Evolutionary conservation across 1,140 invertebrate species (phyloP).

Genomic region (Leptopilina boulardi): DNA sequence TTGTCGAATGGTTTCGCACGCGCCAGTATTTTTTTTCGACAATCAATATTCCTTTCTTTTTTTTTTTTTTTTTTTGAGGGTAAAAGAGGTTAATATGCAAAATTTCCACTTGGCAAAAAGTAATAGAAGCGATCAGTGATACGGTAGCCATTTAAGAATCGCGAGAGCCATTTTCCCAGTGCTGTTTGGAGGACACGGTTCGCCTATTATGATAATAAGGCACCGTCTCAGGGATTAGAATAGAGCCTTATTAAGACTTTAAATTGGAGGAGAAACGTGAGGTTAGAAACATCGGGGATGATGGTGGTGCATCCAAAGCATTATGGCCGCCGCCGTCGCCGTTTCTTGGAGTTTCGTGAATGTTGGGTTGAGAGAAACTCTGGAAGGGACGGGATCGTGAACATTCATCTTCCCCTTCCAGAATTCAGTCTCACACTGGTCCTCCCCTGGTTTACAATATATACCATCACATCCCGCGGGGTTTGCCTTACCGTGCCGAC

Average conservation of each 20-base stretch:
- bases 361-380: conserved; percentile 68
- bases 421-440: conserved; percentile 39
- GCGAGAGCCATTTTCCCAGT: conserved; percentile 35
- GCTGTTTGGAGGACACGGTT: conserved; percentile 48
- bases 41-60: conserved; percentile 3
- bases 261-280: conserved; percentile 66
- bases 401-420: conserved; percentile 74
- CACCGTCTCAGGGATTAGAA: conserved; percentile 67
- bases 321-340: conserved; percentile 74
- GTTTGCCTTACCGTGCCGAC: conserved; percentile 56
- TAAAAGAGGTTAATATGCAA: conserved; percentile 18
- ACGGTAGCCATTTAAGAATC: conserved; percentile 36
- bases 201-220: conserved; percentile 67
- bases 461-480: conserved; percentile 61
- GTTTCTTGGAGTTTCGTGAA: conserved; percentile 70
- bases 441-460: conserved; percentile 60
- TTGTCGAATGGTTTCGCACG: conserved; percentile 49
- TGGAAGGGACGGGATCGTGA: conserved; percentile 69
- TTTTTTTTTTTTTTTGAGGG: not conserved
- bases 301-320: conserved; percentile 70
- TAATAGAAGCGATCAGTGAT: conserved; percentile 31
- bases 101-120: conserved; percentile 8
- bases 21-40: conserved; percentile 36
- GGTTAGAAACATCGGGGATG: conserved; percentile 56
- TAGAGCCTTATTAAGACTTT: conserved; percentile 72